Conservation (phyloP, 2,888 invertebrate species). For the Ormyrus rosae region DNA sequence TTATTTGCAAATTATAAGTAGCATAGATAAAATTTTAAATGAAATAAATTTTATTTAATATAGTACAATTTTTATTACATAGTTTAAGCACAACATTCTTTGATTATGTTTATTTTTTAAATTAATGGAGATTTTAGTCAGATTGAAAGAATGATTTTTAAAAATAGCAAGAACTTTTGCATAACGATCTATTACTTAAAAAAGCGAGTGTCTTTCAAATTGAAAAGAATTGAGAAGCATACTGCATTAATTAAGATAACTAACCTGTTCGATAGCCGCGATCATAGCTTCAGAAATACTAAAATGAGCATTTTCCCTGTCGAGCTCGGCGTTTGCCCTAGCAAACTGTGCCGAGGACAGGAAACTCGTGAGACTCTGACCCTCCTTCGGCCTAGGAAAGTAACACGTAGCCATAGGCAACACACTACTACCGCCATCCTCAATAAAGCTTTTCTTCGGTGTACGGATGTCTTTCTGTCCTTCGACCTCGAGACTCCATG, state of each 20-base stretch:
- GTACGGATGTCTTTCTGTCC: slow-evolving; percentile 77
- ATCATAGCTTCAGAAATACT: slow-evolving; percentile 90
- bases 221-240: too few relatives aligned
- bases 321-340: slow-evolving; percentile 85
- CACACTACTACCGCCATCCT: slow-evolving; percentile 79
- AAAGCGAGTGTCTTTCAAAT: too few relatives aligned
- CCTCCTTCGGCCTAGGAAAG: slow-evolving; percentile 81
- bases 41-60: too few relatives aligned
- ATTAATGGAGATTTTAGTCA: too few relatives aligned
- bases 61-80: too few relatives aligned
- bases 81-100: too few relatives aligned
- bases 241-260: background rate
- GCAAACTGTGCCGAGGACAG: slow-evolving; percentile 84
- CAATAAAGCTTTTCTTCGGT: slow-evolving; percentile 79
- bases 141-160: background rate
- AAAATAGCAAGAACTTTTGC: background rate
- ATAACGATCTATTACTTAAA: too few relatives aligned
- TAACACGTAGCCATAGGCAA: slow-evolving; percentile 80
- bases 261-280: slow-evolving; percentile 85
- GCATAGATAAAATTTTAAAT: too few relatives aligned
- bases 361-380: slow-evolving; percentile 85
- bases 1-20: too few relatives aligned
- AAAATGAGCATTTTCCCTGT: slow-evolving; percentile 92
- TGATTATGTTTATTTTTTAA: too few relatives aligned
- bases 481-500: slow-evolving; percentile 68